Evolutionary conservation across 2,797 vertebrate genomes (phyloP).

Genomic region (Anguilla marmorata): DNA sequence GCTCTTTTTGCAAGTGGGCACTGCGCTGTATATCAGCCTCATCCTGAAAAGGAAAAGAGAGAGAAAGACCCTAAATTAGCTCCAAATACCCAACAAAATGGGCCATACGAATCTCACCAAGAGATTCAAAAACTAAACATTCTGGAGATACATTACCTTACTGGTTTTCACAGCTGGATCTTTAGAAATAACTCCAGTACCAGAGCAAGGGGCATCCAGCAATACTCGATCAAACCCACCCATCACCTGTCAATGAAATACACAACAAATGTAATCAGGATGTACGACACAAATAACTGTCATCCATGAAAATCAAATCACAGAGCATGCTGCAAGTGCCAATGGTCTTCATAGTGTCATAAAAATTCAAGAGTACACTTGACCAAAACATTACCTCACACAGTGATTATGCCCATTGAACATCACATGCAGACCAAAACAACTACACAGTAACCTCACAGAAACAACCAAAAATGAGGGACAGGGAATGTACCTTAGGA

Average conservation of each 20-base stretch:
- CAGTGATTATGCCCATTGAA: neutral
- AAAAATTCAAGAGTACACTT: neutral
- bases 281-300: neutral
- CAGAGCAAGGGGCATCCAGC: constrained; percentile 95
- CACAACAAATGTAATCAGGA: constrained; percentile 17
- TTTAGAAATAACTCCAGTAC: constrained; percentile 94
- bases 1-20: constrained; percentile 93
- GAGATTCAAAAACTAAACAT: neutral
- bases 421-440: neutral
- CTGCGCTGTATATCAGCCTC: constrained; percentile 85
- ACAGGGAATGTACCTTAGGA: constrained; percentile 79
- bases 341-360: neutral
- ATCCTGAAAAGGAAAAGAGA: constrained; percentile 69
- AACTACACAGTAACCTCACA: neutral
- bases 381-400: neutral
- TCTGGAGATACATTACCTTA: constrained; percentile 70
- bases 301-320: neutral
- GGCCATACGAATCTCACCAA: neutral
- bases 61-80: constrained; percentile 5
- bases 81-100: neutral
- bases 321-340: neutral
- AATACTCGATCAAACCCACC: constrained; percentile 94
- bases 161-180: constrained; percentile 95
- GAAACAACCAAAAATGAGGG: neutral
- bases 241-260: constrained; percentile 76